Percentiles rank a stretch among this genome's conserved stretches.
Conservation (phyloP, 2,797 vertebrate genomes). For the Neomorphus geoffroyi region DNA sequence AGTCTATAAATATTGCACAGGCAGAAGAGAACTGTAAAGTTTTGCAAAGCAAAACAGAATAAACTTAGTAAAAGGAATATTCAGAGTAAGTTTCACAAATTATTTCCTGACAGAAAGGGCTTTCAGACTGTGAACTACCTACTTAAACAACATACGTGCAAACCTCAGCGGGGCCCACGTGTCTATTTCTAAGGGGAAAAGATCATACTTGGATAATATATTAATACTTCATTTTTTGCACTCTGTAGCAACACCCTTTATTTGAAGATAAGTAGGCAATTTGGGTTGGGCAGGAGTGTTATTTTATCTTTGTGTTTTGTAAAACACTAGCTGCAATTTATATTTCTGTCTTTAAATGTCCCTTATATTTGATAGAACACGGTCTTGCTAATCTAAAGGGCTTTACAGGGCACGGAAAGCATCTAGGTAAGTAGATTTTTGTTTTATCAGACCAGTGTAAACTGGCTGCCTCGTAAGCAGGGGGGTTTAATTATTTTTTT, state of each 20-base stretch:
- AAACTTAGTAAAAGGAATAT: neutral
- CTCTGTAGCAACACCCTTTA: rapidly evolving
- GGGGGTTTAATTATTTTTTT: neutral
- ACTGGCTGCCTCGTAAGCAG: neutral
- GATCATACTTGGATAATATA: neutral
- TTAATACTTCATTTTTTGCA: neutral
- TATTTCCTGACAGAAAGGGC: neutral
- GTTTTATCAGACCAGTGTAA: neutral
- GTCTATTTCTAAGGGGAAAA: neutral
- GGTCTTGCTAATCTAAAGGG: neutral
- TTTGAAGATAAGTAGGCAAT: neutral
- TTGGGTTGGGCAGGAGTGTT: neutral
- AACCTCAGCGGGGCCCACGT: neutral
- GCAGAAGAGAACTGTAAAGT: neutral
- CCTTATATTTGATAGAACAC: neutral
- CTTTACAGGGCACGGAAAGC: neutral
- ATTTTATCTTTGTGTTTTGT: neutral
- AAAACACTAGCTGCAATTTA: neutral
- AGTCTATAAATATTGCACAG: slow-evolving; percentile 32
- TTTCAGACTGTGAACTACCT: neutral
- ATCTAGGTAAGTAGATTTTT: neutral
- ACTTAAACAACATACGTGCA: neutral
- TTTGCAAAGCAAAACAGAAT: neutral
- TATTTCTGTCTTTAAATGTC: neutral
- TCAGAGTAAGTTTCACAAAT: neutral